These are phyloP conservation scores for Notiomystis cincta DNA, from an alignment of 2,113 vertebrate species.

Conservation along the genomic window DNA sequence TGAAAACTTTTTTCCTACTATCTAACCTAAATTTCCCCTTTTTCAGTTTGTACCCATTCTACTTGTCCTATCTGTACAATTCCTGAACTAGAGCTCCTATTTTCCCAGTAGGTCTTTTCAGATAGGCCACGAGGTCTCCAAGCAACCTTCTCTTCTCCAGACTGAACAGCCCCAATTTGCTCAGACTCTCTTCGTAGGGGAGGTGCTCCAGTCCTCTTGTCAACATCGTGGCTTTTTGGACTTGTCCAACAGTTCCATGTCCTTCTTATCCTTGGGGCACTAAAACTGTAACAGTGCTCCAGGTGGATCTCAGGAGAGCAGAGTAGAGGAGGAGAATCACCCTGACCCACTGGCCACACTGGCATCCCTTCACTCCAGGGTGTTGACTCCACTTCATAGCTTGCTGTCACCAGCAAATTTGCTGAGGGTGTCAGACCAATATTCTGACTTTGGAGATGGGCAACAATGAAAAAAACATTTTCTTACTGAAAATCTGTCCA, in stretches of 20 bases:
- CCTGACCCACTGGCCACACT: accelerated
- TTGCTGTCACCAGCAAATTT: neutral
- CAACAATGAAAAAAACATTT: neutral
- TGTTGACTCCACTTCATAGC: accelerated
- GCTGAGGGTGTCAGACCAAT: neutral
- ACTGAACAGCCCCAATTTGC: neutral
- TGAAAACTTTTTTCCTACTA: neutral
- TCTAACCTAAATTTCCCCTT: neutral
- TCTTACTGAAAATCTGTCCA: neutral
- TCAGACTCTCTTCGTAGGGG: accelerated
- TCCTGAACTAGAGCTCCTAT: neutral
- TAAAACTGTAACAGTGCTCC: neutral
- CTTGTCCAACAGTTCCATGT: neutral
- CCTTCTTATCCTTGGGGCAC: no score
- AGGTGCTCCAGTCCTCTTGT: neutral
- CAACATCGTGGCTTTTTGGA: neutral
- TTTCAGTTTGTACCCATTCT: neutral
- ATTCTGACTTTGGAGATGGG: neutral
- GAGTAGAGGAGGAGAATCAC: neutral
- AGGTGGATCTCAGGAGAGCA: neutral
- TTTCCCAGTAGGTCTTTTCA: neutral
- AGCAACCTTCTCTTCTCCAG: neutral
- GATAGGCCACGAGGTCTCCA: neutral
- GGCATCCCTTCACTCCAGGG: accelerated
- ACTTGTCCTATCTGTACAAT: neutral